phyloP scores from a whole-genome alignment of 2,888 invertebrate species.

The Protula sp. region DNA sequence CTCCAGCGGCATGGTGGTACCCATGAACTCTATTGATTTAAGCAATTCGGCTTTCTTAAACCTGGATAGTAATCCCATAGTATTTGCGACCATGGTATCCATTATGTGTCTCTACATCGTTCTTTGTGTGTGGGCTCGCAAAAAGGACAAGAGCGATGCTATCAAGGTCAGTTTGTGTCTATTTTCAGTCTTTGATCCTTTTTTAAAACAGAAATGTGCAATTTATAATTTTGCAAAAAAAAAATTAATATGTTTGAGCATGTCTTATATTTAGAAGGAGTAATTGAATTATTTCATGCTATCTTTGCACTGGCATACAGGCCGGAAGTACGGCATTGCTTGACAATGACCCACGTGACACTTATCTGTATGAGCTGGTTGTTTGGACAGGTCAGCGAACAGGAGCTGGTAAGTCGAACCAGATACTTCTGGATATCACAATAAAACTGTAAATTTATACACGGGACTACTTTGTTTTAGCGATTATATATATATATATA shows the following conservation, averaged over 20 bases:
- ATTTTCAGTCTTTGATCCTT: no score
- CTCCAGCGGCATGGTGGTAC: constrained; percentile 18
- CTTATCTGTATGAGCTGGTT: constrained; percentile 49
- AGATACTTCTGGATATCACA: not conserved
- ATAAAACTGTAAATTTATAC: no score
- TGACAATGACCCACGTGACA: constrained; percentile 45
- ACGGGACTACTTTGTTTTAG: no score
- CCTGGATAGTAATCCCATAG: constrained; percentile 25
- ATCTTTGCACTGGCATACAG: no score
- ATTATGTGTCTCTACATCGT: constrained; percentile 24
- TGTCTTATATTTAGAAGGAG: no score
- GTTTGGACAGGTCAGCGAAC: constrained; percentile 39
- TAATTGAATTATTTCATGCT: no score
- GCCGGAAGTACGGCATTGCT: constrained; percentile 42
- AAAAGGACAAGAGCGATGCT: constrained; percentile 20
- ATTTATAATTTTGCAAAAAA: no score
- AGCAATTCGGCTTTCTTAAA: constrained; percentile 27
- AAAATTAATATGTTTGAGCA: no score
- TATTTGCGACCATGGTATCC: constrained; percentile 23
- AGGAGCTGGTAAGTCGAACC: constrained; percentile 22
- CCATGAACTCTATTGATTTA: constrained; percentile 26
- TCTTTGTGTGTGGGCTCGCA: constrained; percentile 20
- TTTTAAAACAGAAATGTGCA: no score
- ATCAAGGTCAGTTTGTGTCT: constrained; percentile 15
- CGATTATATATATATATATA: no score